Conservation (phyloP, 2,113 vertebrate genomes). For the Rafetus swinhoei region DNA sequence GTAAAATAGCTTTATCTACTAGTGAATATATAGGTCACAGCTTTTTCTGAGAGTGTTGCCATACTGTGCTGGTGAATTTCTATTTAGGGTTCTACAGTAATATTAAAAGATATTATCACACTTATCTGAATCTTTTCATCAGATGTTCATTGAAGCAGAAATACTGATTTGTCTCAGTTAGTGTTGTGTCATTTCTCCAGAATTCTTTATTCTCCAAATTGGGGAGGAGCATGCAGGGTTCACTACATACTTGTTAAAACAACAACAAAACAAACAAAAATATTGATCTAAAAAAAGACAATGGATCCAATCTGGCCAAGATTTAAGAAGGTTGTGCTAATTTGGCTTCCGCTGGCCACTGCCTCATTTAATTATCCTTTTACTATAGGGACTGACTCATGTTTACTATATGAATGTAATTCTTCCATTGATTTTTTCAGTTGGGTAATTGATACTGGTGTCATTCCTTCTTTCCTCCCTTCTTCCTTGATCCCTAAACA, state of each 20-base stretch:
- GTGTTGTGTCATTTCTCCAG: neutral
- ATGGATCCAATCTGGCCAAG: neutral
- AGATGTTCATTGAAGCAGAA: neutral
- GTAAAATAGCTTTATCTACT: neutral
- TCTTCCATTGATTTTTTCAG: neutral
- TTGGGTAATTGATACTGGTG: neutral
- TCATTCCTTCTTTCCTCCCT: neutral
- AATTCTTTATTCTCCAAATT: neutral
- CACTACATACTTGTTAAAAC: neutral
- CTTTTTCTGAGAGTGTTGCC: neutral
- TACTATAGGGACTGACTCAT: neutral
- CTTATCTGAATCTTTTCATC: neutral
- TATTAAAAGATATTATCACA: neutral
- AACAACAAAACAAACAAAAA: neutral
- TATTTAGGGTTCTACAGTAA: neutral
- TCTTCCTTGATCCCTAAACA: neutral
- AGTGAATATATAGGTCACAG: neutral
- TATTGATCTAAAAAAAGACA: neutral
- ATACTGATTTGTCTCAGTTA: neutral
- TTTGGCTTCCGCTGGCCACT: neutral
- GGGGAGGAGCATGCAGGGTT: neutral
- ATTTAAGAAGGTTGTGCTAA: accelerated
- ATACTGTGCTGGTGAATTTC: neutral
- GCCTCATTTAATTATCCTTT: neutral
- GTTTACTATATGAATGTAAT: neutral